Conservation (phyloP, 2,797 vertebrate genomes). For the Graptemys geographica region DNA sequence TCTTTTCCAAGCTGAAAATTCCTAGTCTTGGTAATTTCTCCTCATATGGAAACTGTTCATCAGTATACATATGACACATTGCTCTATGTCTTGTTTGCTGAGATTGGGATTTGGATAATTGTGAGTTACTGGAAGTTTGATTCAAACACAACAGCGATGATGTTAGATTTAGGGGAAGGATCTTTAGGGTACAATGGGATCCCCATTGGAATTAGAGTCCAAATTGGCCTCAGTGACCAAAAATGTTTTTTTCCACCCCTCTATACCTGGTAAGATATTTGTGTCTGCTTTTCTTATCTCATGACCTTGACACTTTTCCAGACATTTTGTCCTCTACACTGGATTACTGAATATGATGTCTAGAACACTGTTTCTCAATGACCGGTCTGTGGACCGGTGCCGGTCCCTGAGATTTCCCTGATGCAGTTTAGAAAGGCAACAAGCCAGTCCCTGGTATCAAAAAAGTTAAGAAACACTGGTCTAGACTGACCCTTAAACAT, state of each 20-base stretch:
- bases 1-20: no score
- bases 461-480: background rate
- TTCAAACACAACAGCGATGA: rapidly evolving
- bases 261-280: background rate
- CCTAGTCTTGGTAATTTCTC: no score
- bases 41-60: no score
- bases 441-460: background rate
- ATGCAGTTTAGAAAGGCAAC: background rate
- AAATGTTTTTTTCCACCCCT: background rate
- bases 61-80: background rate
- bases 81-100: background rate
- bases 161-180: background rate
- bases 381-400: background rate
- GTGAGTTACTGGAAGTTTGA: background rate
- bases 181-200: rapidly evolving
- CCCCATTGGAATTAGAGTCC: background rate
- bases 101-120: background rate
- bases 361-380: no score
- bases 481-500: background rate
- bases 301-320: background rate
- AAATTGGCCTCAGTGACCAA: rapidly evolving
- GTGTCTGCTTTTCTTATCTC: background rate
- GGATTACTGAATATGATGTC: background rate
- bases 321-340: background rate
- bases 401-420: background rate